Conservation (phyloP, 2,888 invertebrate genomes). For the Camponotus fellah region DNA sequence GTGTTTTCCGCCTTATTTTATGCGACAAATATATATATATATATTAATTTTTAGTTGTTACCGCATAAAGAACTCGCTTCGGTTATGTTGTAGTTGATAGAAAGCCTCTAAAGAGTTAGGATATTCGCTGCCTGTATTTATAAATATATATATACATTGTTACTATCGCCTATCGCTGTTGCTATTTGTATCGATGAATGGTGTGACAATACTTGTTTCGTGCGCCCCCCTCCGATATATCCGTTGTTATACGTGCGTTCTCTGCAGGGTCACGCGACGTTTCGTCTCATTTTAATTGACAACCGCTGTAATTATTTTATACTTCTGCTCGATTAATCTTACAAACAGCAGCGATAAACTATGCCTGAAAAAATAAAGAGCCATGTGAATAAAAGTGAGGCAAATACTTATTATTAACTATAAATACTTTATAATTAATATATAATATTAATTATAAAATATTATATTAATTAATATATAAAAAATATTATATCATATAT, state of each 20-base stretch:
- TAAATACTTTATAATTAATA: neutral
- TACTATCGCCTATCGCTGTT: slow-evolving; percentile 66
- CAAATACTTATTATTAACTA: neutral
- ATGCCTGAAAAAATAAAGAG: neutral
- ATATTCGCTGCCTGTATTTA: slow-evolving; percentile 59
- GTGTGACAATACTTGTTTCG: slow-evolving; percentile 66
- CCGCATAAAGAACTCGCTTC: slow-evolving; percentile 51
- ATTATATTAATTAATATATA: no score
- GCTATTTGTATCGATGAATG: slow-evolving; percentile 65
- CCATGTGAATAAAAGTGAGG: slow-evolving; percentile 27
- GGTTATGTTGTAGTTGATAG: slow-evolving; percentile 64
- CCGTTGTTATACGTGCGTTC: slow-evolving; percentile 50
- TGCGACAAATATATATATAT: slow-evolving; percentile 52
- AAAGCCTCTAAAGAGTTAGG: slow-evolving; percentile 42
- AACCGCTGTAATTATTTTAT: neutral
- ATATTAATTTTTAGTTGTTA: slow-evolving; percentile 61
- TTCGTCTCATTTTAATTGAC: slow-evolving; percentile 17
- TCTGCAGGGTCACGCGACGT: slow-evolving; percentile 28
- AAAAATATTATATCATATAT: no score
- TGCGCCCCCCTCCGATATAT: slow-evolving; percentile 34
- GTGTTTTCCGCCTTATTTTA: slow-evolving; percentile 44
- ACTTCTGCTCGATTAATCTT: slow-evolving; percentile 5
- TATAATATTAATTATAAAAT: no score
- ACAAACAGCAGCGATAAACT: slow-evolving; percentile 7
- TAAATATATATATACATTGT: slow-evolving; percentile 51